These are phyloP conservation scores for Adelphocoris suturalis DNA, from an alignment of 2,888 invertebrate genomes.

Conservation along the genomic window DNA sequence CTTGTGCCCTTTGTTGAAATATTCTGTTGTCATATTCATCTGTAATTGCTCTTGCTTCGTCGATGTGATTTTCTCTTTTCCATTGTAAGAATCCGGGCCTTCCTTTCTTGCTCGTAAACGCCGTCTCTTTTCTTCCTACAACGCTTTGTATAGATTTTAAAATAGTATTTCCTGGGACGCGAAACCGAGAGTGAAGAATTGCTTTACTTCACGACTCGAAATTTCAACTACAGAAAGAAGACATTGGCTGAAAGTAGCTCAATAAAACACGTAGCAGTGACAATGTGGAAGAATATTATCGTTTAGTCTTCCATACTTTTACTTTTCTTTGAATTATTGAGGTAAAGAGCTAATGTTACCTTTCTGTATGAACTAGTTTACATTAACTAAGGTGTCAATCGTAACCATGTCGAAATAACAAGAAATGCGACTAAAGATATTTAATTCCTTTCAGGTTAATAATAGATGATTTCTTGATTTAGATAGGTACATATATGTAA, in stretches of 20 bases:
- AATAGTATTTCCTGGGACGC: neutral
- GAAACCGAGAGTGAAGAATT: conserved; percentile 5
- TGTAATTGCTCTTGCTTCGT: conserved; percentile 44
- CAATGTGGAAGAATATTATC: no score
- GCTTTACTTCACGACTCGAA: neutral
- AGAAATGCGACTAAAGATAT: no score
- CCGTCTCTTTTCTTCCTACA: neutral
- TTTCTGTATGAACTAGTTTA: no score
- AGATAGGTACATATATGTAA: no score
- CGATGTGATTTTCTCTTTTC: conserved; percentile 43
- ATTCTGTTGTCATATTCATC: conserved; percentile 53
- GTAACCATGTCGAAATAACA: no score
- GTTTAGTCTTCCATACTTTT: neutral
- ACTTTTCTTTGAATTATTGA: neutral
- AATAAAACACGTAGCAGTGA: no score
- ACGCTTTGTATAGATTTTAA: conserved; percentile 8
- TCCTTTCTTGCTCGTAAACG: neutral
- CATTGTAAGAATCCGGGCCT: conserved; percentile 22
- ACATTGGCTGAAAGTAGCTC: no score
- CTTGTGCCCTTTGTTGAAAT: conserved; percentile 36
- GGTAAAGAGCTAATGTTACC: no score
- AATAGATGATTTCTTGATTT: no score
- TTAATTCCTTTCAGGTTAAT: no score
- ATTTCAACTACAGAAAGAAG: neutral
- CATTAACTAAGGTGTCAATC: no score